Conservation (phyloP, 2,888 invertebrate genomes). For the Ophion costatus region DNA sequence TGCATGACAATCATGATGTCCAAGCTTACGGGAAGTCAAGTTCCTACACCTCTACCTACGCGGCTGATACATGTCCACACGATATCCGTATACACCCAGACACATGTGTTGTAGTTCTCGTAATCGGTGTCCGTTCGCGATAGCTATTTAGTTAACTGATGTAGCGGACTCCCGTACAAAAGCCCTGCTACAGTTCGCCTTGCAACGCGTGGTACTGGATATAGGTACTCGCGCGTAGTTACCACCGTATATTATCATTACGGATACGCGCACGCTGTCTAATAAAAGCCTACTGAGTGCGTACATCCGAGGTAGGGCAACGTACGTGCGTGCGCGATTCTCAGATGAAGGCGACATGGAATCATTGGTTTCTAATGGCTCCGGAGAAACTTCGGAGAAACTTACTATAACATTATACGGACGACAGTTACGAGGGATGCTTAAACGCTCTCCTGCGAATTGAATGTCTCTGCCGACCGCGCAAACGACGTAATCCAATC, state of each 20-base stretch:
- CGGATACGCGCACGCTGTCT: slow-evolving; percentile 24
- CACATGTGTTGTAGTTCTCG: background rate
- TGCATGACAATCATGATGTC: background rate
- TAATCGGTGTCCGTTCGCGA: slow-evolving; percentile 4
- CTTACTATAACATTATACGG: slow-evolving; percentile 40
- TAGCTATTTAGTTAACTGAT: background rate
- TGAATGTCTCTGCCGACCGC: slow-evolving; percentile 9
- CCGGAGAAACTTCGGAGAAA: slow-evolving; percentile 20
- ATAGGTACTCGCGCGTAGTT: slow-evolving; percentile 10
- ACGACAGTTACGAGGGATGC: slow-evolving; percentile 21
- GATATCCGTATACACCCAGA: background rate
- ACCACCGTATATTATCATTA: slow-evolving; percentile 39
- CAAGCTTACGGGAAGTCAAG: slow-evolving; percentile 2
- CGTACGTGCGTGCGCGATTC: background rate
- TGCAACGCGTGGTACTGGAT: slow-evolving; percentile 7
- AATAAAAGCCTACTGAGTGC: slow-evolving; percentile 34
- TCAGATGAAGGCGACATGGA: slow-evolving; percentile 10
- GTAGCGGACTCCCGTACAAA: slow-evolving; percentile 24
- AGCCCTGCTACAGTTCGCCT: background rate
- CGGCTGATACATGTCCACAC: background rate
- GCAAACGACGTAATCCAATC: slow-evolving; percentile 1
- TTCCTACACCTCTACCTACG: background rate
- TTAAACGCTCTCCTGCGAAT: slow-evolving; percentile 21
- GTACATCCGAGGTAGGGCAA: background rate
- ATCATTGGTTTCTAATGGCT: slow-evolving; percentile 46